Conservation (phyloP, 2,888 invertebrate genomes). For the Hirtodrosophila alboralis region DNA sequence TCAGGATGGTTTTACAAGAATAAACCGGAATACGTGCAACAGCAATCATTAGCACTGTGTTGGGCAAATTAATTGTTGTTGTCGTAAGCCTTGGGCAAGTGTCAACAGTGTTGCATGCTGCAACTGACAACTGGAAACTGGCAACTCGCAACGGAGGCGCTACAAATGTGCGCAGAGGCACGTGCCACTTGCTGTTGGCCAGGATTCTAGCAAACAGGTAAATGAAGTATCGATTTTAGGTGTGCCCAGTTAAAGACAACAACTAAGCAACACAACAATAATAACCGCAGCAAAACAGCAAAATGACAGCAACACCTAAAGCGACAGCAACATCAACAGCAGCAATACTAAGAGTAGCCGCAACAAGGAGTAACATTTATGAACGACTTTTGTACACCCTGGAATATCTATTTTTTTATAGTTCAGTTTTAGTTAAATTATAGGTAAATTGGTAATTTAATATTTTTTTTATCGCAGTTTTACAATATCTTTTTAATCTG, state of each 20-base stretch:
- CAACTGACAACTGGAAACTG: slow-evolving; percentile 11
- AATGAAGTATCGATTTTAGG: slow-evolving; percentile 43
- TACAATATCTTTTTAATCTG: no score
- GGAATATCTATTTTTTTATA: no score
- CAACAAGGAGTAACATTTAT: no score
- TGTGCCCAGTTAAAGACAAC: slow-evolving; percentile 13
- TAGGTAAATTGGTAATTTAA: no score
- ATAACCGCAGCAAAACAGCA: slow-evolving; percentile 2
- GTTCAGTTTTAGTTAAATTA: no score
- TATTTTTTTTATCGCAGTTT: no score
- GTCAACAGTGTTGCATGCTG: slow-evolving; percentile 17
- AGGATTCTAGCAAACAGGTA: slow-evolving; percentile 15
- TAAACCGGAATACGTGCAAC: neutral
- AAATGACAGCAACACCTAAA: no score
- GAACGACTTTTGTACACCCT: no score
- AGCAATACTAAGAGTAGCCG: no score
- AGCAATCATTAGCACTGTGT: slow-evolving; percentile 6
- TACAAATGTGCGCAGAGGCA: slow-evolving; percentile 12
- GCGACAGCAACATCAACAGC: neutral
- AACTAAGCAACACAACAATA: slow-evolving; percentile 4
- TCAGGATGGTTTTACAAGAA: slow-evolving; percentile 5
- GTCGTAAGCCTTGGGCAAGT: slow-evolving; percentile 12
- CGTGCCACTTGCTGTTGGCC: slow-evolving; percentile 13
- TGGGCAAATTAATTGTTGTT: slow-evolving; percentile 26
- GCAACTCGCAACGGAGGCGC: neutral